A percentile compares a stretch with the other conserved stretches of the same genome.
Evolutionary conservation across 2,797 vertebrate species (phyloP).

Genomic region (Scarus forsteni): DNA sequence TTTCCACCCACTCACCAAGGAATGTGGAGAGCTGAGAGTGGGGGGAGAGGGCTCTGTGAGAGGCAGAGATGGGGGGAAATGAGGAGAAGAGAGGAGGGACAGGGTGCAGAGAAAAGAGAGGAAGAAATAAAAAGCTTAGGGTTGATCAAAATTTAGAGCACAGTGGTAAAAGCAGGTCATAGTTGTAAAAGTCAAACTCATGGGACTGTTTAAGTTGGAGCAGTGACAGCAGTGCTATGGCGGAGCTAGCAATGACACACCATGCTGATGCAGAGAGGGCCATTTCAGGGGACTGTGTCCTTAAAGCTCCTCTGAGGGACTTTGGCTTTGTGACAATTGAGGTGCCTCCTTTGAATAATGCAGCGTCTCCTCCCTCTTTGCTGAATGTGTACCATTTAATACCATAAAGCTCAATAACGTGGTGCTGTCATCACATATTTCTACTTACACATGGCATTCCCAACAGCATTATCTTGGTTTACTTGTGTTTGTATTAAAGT

Average conservation of each 20-base stretch:
- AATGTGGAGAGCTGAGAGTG: constrained; percentile 76
- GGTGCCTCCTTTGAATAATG: too few relatives aligned
- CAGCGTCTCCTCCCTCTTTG: too few relatives aligned
- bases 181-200: not conserved
- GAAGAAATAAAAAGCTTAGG: constrained; percentile 17
- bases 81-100: constrained; percentile 26
- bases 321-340: too few relatives aligned
- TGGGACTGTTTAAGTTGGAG: constrained; percentile 33
- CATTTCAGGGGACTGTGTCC: not conserved
- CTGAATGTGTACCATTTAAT: too few relatives aligned
- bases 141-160: constrained; percentile 24
- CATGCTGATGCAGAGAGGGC: constrained; percentile 22
- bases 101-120: constrained; percentile 7
- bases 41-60: constrained; percentile 56
- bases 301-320: not conserved
- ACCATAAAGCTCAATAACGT: too few relatives aligned
- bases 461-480: too few relatives aligned
- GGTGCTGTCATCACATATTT: too few relatives aligned
- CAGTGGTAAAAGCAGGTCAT: constrained; percentile 25
- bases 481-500: too few relatives aligned
- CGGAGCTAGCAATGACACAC: constrained; percentile 46
- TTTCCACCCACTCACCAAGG: constrained; percentile 86
- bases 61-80: constrained; percentile 48
- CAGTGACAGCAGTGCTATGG: constrained; percentile 12
- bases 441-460: too few relatives aligned